These are phyloP conservation scores for Eptatretus atami DNA, from an alignment of 2,797 vertebrate genomes.

Conservation along the genomic window DNA sequence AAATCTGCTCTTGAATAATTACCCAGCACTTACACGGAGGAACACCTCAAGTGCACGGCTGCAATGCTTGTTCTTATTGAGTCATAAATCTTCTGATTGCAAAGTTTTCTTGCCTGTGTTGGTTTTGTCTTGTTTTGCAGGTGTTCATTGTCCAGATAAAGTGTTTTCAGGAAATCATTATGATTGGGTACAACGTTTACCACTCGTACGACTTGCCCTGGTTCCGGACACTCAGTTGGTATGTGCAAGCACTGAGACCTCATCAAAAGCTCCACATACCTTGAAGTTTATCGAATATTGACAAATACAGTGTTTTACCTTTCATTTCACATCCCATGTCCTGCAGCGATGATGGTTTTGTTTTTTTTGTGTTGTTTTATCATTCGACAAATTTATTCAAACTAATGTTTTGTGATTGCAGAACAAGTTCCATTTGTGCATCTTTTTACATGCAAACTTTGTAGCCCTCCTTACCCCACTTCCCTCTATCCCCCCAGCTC, in stretches of 20 bases:
- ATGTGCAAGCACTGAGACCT: conserved; percentile 13
- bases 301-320: not conserved
- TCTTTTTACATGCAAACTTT: too few species aligned
- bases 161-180: conserved; percentile 91
- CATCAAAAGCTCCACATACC: not conserved
- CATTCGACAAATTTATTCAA: not conserved
- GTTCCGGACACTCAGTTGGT: conserved; percentile 91
- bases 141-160: conserved; percentile 77
- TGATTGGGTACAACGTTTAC: conserved; percentile 81
- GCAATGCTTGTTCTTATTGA: not conserved
- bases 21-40: too few species aligned
- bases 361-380: not conserved
- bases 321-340: not conserved
- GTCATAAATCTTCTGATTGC: not conserved
- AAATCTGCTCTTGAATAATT: too few species aligned
- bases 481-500: too few species aligned
- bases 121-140: conserved; percentile 15
- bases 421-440: too few species aligned
- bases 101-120: not conserved
- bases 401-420: not conserved
- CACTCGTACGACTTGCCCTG: conserved; percentile 70
- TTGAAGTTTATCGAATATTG: not conserved
- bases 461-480: too few species aligned
- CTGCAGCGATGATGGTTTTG: not conserved
- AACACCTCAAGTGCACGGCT: too few species aligned